Evolutionary conservation across 1,140 invertebrate genomes (phyloP), one percentile per base, ranked within the genome.

Genomic region (Episyrphus balteatus): DNA sequence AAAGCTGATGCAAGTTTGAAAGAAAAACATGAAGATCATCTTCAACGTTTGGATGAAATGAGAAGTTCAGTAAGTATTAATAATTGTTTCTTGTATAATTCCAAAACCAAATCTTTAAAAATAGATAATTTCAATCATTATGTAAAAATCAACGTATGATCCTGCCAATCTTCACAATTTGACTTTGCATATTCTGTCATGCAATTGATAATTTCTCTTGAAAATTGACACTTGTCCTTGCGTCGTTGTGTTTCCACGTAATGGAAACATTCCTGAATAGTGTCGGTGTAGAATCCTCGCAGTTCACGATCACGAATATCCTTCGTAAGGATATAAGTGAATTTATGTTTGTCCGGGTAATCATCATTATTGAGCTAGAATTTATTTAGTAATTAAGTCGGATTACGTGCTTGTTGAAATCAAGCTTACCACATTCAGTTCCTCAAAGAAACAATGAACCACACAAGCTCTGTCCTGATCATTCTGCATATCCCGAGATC

Each of bases 81-180:
- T 38, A 38, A 14, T 5, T 7, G 10, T 38, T 38, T 17, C 11
- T 5, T 38, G 6, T 10, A 38, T 38, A n/a, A 5, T 17, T 38
- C 36, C 17, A 3, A 5, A 6, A 37, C 36, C 36, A 37, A 3
- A 17, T 3, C 36, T 37, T 5, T 37, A n/a, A n/a, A 11, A 37
- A 34, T 10, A 34, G 9, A 34, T 34, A 34, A 34, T 10, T 34
- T n/a, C 33, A n/a, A 34, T 10, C n/a, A 10, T 26, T 26, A 41
- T 12, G 56, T 51, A 48, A 0, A 21, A 0, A 0, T 5, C 14
- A 5, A 7, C 5, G 14, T 1, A 2, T 71, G 58, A 42, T 73
- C 65, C 50, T 74, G 66, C 73, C 73, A 75, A 47, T 76, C 74
- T 36, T 75, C 75, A 57, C 75, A 76, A 50, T 75, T 75, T 0